phyloP scores from a whole-genome alignment of 2,888 invertebrate species.

The Aelia acuminata region DNA sequence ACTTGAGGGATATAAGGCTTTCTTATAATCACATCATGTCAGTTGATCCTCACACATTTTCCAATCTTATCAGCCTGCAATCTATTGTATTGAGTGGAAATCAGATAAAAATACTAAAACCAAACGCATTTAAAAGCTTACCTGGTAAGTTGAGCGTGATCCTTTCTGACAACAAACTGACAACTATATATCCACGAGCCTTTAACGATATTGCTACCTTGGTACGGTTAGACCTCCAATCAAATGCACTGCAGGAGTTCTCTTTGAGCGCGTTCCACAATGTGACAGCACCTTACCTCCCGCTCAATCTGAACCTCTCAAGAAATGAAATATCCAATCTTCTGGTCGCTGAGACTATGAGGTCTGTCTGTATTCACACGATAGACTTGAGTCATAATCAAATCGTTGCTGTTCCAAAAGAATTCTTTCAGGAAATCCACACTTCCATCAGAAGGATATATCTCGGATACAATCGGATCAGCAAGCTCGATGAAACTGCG shows the following conservation, averaged over 20 bases:
- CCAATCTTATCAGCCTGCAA: constrained; percentile 80
- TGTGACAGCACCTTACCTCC: constrained; percentile 76
- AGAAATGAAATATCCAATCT: constrained; percentile 75
- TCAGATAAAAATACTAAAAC: constrained; percentile 79
- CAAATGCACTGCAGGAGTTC: constrained; percentile 81
- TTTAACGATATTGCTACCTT: constrained; percentile 84
- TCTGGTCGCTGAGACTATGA: constrained; percentile 70
- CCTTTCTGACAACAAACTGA: constrained; percentile 85
- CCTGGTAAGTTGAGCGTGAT: constrained; percentile 85
- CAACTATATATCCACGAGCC: constrained; percentile 79
- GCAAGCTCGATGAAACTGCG: constrained; percentile 79
- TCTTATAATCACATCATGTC: constrained; percentile 84
- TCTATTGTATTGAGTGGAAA: constrained; percentile 86
- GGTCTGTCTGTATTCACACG: constrained; percentile 76
- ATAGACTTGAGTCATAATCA: constrained; percentile 81
- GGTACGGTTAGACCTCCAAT: constrained; percentile 84
- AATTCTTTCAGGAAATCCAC: constrained; percentile 77
- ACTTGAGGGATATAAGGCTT: constrained; percentile 83
- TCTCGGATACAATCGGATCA: constrained; percentile 82
- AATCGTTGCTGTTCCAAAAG: constrained; percentile 76
- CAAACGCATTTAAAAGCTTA: constrained; percentile 82
- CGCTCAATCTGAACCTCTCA: constrained; percentile 83
- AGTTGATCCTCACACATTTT: constrained; percentile 80
- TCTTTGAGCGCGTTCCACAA: constrained; percentile 79
- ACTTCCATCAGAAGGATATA: constrained; percentile 78